Conservation (phyloP, 2,888 invertebrate species). For the Omphaloscelis lunosa region DNA sequence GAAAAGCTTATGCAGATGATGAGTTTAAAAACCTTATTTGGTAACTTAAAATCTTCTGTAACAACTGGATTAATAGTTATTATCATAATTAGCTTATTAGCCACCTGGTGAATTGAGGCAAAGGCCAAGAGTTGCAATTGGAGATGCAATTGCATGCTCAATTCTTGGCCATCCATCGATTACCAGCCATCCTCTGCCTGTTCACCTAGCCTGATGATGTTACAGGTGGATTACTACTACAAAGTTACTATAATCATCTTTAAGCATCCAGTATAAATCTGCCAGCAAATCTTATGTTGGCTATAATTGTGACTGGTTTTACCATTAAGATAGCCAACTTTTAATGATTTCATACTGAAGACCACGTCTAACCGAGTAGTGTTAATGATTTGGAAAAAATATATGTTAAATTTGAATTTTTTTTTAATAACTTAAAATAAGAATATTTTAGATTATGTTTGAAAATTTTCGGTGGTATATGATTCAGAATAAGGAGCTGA, state of each 20-base stretch:
- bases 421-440: too few species aligned
- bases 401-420: too few species aligned
- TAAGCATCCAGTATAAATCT: not conserved
- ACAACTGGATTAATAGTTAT: not conserved
- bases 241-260: not conserved
- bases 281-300: not conserved
- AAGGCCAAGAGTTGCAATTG: too few species aligned
- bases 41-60: not conserved
- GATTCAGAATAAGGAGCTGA: too few species aligned
- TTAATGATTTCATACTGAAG: too few species aligned
- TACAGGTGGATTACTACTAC: not conserved
- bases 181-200: not conserved
- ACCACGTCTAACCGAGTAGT: too few species aligned
- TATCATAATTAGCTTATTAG: not conserved
- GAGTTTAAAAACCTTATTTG: not conserved
- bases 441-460: too few species aligned
- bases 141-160: not conserved
- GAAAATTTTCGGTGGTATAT: too few species aligned
- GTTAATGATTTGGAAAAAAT: too few species aligned
- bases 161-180: slow-evolving; percentile 1
- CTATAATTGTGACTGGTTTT: not conserved
- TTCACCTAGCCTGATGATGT: not conserved
- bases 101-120: too few species aligned
- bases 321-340: too few species aligned
- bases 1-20: not conserved